Base-by-base conservation (phyloP, 2,113 vertebrate genomes). In the Pagrus major region DNA sequence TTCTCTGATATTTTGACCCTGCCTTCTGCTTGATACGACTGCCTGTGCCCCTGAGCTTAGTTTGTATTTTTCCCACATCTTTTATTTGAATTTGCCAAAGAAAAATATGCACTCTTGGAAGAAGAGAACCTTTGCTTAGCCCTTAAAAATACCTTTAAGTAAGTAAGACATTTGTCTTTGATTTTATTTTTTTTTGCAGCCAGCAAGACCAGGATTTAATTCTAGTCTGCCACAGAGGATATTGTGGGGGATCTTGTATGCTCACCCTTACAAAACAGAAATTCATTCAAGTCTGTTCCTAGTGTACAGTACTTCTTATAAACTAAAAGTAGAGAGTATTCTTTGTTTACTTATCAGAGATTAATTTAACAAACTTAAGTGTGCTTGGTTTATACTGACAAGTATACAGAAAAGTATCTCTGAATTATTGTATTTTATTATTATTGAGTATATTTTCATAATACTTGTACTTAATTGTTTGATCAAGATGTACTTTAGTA, bases 201-300 rank as follows among this genome's bases (percentile, higher is more conserved):
- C 6, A 47, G 7, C 25, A 23, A 42, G 23, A 54, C 67, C n/a
- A 49, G 23, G 4, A 4, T 71, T 60, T 72, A 51, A 42, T 41
- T 71, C 23, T 80, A 59, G 11, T 67, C 18, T 31, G 67, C 37
- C 25, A 52, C 66, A 76, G 14, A 54, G n/a, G n/a, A 35, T 54
- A 25, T 14, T 72, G 42, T 68, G 27, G 59, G 20, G 6, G 21
- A 71, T 59, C 10, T 44, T 35, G 29, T 39, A 16, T 23, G 20
- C 3, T n/a, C n/a, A n/a, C n/a, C n/a, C n/a, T n/a, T n/a, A n/a
- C n/a, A n/a, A n/a, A n/a, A n/a, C n/a, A n/a, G n/a, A n/a, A n/a
- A n/a, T n/a, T n/a, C n/a, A n/a, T n/a, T n/a, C n/a, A n/a, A n/a
- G n/a, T n/a, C n/a, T n/a, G n/a, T n/a, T n/a, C n/a, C n/a, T n/a